phyloP scores from a whole-genome alignment of 2,888 invertebrate species.

The Nemapogon koenigi region DNA sequence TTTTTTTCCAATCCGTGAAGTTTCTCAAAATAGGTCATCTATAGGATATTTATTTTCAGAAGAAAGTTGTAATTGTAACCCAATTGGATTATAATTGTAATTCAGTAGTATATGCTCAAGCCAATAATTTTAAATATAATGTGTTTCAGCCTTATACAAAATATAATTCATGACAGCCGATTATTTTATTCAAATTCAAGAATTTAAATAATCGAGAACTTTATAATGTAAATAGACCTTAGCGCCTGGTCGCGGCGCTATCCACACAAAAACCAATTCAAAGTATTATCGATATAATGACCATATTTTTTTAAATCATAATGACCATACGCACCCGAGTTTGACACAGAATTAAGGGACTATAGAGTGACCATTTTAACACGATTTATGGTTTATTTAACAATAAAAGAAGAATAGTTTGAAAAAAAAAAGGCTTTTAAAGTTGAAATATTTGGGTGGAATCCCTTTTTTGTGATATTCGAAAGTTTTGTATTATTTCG shows the following conservation, averaged over 20 bases:
- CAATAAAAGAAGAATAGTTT: constrained; percentile 47
- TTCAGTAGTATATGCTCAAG: no score
- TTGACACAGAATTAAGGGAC: constrained; percentile 36
- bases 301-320: constrained; percentile 26
- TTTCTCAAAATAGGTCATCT: no score
- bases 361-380: constrained; percentile 47
- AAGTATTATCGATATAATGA: constrained; percentile 34
- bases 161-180: no score
- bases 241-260: constrained; percentile 51
- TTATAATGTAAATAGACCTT: constrained; percentile 48
- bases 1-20: no score
- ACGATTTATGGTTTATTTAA: constrained; percentile 63
- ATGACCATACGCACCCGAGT: constrained; percentile 29
- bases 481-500: constrained; percentile 26
- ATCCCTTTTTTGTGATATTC: constrained; percentile 29
- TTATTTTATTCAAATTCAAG: constrained; percentile 21
- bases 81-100: no score
- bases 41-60: no score
- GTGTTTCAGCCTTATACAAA: no score
- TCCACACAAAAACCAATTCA: constrained; percentile 29
- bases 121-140: no score
- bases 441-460: constrained; percentile 25
- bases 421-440: constrained; percentile 24
- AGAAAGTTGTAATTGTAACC: no score
- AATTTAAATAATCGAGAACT: constrained; percentile 31